Conservation (phyloP, 2,113 vertebrate species). For the Atherinomorus stipes region DNA sequence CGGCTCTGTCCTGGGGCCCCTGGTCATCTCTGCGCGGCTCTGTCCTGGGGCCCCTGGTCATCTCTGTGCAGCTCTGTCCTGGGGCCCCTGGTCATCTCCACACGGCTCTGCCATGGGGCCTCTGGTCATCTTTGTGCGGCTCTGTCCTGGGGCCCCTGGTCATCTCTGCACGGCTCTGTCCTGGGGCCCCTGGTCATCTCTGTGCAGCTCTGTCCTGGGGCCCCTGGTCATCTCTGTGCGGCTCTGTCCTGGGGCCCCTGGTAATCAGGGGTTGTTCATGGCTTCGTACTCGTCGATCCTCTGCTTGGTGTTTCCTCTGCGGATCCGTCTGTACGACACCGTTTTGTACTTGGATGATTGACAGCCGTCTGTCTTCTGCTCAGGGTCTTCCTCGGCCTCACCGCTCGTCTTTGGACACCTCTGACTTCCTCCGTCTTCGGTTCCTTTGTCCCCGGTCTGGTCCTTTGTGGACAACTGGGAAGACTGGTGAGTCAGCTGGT, state of each 20-base stretch:
- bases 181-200: too few relatives aligned
- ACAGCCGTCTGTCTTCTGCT: constrained; percentile 75
- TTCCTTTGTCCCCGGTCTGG: not conserved
- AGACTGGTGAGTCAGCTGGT: not conserved
- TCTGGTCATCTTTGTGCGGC: too few relatives aligned
- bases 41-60: too few relatives aligned
- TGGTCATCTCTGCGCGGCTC: too few relatives aligned
- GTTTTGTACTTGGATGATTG: constrained; percentile 88
- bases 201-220: not conserved
- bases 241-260: not conserved
- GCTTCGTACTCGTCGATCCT: constrained; percentile 94
- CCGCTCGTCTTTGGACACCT: not conserved
- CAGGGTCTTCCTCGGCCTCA: constrained; percentile 49
- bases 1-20: too few relatives aligned
- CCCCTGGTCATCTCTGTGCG: not conserved
- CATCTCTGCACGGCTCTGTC: too few relatives aligned
- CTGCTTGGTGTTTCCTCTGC: constrained; percentile 94
- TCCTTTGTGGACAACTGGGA: not conserved
- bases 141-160: too few relatives aligned
- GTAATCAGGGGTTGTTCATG: constrained; percentile 86
- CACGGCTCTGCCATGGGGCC: too few relatives aligned
- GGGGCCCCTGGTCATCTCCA: too few relatives aligned
- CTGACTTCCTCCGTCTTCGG: not conserved
- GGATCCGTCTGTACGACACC: constrained; percentile 93
- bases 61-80: too few relatives aligned